phyloP scores from a whole-genome alignment of 2,888 invertebrate species.

The Agrotis exclamationis region DNA sequence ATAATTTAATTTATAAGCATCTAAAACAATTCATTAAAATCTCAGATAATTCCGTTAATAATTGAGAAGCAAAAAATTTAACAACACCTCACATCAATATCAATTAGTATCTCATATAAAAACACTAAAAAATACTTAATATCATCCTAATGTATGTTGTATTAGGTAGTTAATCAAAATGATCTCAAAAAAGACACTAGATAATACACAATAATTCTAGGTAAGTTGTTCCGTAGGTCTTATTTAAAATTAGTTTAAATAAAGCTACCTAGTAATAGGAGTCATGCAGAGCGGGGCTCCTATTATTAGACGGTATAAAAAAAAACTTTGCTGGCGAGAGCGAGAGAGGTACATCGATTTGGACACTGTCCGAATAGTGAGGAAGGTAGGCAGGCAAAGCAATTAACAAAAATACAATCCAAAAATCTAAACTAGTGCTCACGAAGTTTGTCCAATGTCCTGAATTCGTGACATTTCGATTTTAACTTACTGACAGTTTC shows the following conservation, averaged over 20 bases:
- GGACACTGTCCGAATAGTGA: too few relatives aligned
- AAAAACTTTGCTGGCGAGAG: too few relatives aligned
- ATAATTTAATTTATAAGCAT: neutral
- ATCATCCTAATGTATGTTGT: conserved; percentile 34
- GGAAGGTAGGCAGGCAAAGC: conserved; percentile 1
- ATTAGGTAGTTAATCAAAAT: conserved; percentile 42
- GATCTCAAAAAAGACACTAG: conserved; percentile 21
- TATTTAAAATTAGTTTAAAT: neutral
- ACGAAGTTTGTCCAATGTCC: neutral
- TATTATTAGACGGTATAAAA: too few relatives aligned
- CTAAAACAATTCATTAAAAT: conserved; percentile 30
- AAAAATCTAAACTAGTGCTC: conserved; percentile 29
- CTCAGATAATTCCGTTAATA: conserved; percentile 16
- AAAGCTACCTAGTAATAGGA: too few relatives aligned
- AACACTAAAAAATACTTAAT: conserved; percentile 23
- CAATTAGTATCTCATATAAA: conserved; percentile 54
- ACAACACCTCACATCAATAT: conserved; percentile 58
- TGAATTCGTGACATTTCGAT: conserved; percentile 37
- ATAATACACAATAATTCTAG: neutral
- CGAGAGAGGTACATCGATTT: too few relatives aligned
- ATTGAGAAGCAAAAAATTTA: conserved; percentile 42
- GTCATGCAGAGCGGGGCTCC: too few relatives aligned
- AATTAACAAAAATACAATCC: conserved; percentile 16
- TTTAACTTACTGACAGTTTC: conserved; percentile 36
- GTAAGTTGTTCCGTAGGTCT: conserved; percentile 30